A percentile compares a stretch with the other conserved stretches of the same genome.
Conservation (phyloP, 2,888 invertebrate genomes). For the Aplocera efformata region DNA sequence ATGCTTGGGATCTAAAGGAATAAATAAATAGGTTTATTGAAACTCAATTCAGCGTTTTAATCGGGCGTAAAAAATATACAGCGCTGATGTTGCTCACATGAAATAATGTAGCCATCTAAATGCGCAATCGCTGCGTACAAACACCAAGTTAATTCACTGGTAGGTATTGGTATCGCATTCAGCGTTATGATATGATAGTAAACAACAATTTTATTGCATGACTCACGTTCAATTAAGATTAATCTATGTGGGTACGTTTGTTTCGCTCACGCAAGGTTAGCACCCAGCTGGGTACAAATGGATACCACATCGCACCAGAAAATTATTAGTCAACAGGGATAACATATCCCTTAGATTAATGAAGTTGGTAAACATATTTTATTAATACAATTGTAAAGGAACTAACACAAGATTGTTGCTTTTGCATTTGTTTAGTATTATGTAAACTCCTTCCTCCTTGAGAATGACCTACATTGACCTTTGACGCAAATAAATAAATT, state of each 20-base stretch:
- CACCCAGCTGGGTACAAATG: slow-evolving; percentile 15
- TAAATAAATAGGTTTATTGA: too few species aligned
- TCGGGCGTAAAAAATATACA: too few species aligned
- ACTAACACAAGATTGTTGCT: background rate
- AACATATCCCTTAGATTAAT: background rate
- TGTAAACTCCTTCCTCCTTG: slow-evolving; percentile 6
- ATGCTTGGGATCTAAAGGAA: too few species aligned
- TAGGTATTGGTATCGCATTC: slow-evolving; percentile 18
- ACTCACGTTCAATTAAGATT: slow-evolving; percentile 27
- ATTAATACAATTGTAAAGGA: background rate
- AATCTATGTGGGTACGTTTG: slow-evolving; percentile 18
- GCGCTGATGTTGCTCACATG: too few species aligned
- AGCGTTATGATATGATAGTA: slow-evolving; percentile 21
- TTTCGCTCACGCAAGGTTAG: slow-evolving; percentile 20
- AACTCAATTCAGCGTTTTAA: too few species aligned
- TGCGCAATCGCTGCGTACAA: slow-evolving; percentile 9
- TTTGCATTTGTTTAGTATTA: slow-evolving; percentile 5
- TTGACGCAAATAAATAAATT: slow-evolving; percentile 21
- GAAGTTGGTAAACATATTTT: background rate
- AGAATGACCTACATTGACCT: slow-evolving; percentile 14
- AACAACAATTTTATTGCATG: slow-evolving; percentile 26
- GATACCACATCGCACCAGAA: slow-evolving; percentile 4
- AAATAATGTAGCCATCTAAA: background rate
- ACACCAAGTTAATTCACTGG: slow-evolving; percentile 10
- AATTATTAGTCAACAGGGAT: slow-evolving; percentile 1